Evolutionary conservation across 2,888 invertebrate species (phyloP).

Genomic region (Taphrorychus bicolor): DNA sequence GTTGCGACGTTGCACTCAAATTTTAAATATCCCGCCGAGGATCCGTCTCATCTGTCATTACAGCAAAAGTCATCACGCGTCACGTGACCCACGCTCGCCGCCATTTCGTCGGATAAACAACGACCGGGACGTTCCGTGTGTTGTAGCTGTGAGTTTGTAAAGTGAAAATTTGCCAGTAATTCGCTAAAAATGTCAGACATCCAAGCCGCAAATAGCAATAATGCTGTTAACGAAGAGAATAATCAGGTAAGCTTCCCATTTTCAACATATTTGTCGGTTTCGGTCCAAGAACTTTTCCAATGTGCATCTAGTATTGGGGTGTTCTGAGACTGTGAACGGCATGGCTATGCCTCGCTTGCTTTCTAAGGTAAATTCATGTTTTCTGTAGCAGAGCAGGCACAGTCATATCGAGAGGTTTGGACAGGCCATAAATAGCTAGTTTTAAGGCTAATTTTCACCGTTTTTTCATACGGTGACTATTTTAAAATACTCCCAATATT

Average conservation of each 20-base stretch:
- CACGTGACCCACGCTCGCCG: constrained; percentile 71
- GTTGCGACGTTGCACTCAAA: no score
- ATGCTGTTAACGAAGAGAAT: constrained; percentile 57
- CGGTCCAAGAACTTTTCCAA: constrained; percentile 43
- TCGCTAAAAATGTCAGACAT: constrained; percentile 59
- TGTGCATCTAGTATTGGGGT: constrained; percentile 58
- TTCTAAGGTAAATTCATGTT: neutral
- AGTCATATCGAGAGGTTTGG: constrained; percentile 48
- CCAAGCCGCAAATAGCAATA: constrained; percentile 57
- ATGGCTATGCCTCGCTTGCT: constrained; percentile 10
- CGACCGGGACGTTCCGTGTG: constrained; percentile 60
- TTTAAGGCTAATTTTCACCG: constrained; percentile 12
- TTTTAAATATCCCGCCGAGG: constrained; percentile 39
- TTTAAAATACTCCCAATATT: no score
- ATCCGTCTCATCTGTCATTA: constrained; percentile 62
- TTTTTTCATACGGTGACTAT: constrained; percentile 13
- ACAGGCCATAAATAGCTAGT: constrained; percentile 19
- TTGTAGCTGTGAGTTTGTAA: constrained; percentile 45
- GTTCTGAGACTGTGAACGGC: constrained; percentile 55
- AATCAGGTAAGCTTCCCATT: constrained; percentile 53
- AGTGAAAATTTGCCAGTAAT: constrained; percentile 48
- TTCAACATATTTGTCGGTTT: neutral
- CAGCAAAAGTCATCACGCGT: constrained; percentile 48
- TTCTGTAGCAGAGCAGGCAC: constrained; percentile 45
- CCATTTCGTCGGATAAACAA: constrained; percentile 69